These are phyloP conservation scores for Solen grandis DNA, from an alignment of 1,140 invertebrate species.

Conservation along the genomic window DNA sequence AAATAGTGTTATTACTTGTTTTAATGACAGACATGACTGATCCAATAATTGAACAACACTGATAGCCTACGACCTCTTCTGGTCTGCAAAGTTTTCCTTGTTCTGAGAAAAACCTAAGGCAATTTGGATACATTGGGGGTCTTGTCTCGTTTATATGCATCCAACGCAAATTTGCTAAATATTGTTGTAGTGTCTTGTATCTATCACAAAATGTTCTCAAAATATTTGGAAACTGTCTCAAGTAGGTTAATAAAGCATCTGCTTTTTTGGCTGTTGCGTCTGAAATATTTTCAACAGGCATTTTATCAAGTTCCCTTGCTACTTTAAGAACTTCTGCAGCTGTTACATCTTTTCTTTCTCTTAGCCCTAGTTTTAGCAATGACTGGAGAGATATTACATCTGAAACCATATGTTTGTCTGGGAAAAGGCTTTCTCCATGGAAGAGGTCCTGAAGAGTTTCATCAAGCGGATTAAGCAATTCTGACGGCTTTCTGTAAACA, in stretches of 20 bases:
- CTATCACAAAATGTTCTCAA: not conserved
- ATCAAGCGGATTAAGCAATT: conserved; percentile 31
- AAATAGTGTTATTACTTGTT: not conserved
- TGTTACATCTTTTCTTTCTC: not conserved
- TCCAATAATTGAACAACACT: not conserved
- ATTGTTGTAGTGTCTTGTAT: not conserved
- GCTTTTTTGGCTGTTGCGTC: not conserved
- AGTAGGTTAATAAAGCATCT: not conserved
- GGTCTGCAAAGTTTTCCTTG: not conserved
- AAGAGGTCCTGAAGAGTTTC: not conserved
- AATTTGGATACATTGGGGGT: not conserved
- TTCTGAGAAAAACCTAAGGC: not conserved
- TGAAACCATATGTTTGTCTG: not conserved
- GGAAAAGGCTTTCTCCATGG: not conserved
- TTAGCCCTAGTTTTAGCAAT: conserved; percentile 1
- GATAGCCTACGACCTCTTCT: not conserved
- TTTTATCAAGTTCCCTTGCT: not conserved
- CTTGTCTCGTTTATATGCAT: not conserved
- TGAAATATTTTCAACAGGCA: not conserved
- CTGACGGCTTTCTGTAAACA: not conserved
- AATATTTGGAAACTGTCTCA: not conserved
- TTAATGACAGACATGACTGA: not conserved
- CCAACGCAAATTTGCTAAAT: not conserved
- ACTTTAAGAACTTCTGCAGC: not conserved
- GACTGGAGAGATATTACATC: not conserved